Conservation (phyloP, 2,797 vertebrate species). For the Rhadinocentrus ornatus region DNA sequence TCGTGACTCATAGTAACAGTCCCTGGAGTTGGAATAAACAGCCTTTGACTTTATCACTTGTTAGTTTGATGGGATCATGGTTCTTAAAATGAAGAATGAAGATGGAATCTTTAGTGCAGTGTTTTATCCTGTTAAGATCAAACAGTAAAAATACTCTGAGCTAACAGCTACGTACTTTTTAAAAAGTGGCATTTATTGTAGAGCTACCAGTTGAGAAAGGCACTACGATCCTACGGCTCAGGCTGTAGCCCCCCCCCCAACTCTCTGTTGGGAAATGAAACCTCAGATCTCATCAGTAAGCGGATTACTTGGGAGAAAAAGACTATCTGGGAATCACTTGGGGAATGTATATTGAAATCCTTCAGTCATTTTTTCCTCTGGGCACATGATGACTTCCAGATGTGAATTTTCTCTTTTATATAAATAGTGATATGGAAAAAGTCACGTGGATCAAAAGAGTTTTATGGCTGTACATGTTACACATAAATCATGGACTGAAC, state of each 20-base stretch:
- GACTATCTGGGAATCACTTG: conserved; percentile 50
- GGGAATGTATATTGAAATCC: conserved; percentile 50
- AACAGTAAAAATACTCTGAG: not conserved
- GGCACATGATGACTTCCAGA: conserved; percentile 22
- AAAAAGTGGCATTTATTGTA: not conserved
- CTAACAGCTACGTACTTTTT: not conserved
- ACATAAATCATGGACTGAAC: not conserved
- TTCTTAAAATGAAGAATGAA: not conserved
- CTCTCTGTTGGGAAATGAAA: conserved; percentile 54
- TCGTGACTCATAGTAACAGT: too few species aligned
- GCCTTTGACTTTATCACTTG: not conserved
- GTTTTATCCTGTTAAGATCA: not conserved
- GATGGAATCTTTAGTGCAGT: not conserved
- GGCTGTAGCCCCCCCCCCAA: not conserved
- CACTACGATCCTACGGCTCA: too few species aligned
- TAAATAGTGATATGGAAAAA: conserved; percentile 6
- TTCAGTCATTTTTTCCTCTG: conserved; percentile 20
- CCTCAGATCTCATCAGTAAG: conserved; percentile 64
- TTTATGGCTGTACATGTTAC: not conserved
- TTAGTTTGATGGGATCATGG: not conserved
- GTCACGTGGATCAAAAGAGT: not conserved
- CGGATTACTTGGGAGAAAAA: conserved; percentile 69
- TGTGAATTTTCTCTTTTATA: conserved; percentile 10
- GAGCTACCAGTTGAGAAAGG: not conserved
- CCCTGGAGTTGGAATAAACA: not conserved